Evolutionary conservation across 2,113 vertebrate genomes (phyloP).

Genomic region (Caranx ignobilis): DNA sequence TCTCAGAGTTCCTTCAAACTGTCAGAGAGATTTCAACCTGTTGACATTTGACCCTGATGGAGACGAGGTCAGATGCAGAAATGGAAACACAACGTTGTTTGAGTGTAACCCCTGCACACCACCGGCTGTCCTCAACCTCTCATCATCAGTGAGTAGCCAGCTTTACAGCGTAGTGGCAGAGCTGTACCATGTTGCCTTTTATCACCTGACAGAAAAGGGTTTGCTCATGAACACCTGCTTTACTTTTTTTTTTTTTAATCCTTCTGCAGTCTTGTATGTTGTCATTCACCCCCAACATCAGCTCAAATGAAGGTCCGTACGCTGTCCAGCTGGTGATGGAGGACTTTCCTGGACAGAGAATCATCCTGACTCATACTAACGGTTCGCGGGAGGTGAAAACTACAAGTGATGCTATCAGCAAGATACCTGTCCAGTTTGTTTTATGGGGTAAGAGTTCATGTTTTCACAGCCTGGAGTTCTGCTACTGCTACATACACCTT

Average conservation of each 20-base stretch:
- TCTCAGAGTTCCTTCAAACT: slow-evolving; percentile 65
- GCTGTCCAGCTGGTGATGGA: slow-evolving; percentile 67
- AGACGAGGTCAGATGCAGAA: slow-evolving; percentile 51
- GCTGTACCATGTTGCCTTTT: no score
- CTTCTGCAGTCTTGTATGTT: slow-evolving; percentile 51
- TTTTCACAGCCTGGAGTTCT: no score
- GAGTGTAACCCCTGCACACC: slow-evolving; percentile 40
- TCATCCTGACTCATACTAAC: slow-evolving; percentile 27
- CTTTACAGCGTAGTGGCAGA: no score
- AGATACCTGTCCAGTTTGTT: slow-evolving; percentile 68
- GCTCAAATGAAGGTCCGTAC: not conserved
- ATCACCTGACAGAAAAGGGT: no score
- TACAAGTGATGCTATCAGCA: slow-evolving; percentile 31
- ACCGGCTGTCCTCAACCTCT: slow-evolving; percentile 32
- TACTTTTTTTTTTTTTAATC: not conserved
- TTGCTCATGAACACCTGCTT: no score
- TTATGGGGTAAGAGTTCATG: slow-evolving; percentile 25
- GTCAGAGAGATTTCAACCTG: slow-evolving; percentile 39
- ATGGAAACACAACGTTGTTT: not conserved
- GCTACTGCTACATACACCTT: no score
- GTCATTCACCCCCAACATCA: not conserved
- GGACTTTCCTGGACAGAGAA: slow-evolving; percentile 50
- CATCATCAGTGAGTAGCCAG: slow-evolving; percentile 36
- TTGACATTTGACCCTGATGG: slow-evolving; percentile 61
- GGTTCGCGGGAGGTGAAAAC: not conserved